Percentiles rank a stretch among this genome's conserved stretches.
Evolutionary conservation across 1,140 invertebrate genomes (phyloP).

Genomic region (Drosophila asahinai): DNA sequence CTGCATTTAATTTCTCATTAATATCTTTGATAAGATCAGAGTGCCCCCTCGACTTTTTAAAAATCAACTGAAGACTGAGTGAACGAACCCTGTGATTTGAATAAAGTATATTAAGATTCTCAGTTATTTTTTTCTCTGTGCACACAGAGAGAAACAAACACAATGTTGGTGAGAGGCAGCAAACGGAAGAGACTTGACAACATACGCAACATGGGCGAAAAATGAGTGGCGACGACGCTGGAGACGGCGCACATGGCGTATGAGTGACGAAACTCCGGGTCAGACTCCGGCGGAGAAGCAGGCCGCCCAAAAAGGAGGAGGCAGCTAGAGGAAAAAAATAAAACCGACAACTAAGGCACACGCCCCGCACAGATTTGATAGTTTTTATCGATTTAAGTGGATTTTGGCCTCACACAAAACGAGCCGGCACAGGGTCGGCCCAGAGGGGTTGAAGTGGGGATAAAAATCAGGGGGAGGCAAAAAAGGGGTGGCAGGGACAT

Average conservation of each 20-base stretch:
- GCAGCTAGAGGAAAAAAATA: not conserved
- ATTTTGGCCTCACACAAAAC: conserved; percentile 61
- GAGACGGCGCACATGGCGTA: conserved; percentile 76
- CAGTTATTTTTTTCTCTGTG: not conserved
- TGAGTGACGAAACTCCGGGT: conserved; percentile 70
- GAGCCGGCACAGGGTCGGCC: conserved; percentile 8
- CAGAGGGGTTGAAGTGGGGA: not conserved
- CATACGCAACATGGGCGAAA: conserved; percentile 82
- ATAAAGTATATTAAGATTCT: not conserved
- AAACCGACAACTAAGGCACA: conserved; percentile 52
- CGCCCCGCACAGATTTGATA: conserved; percentile 81
- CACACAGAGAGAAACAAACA: conserved; percentile 25
- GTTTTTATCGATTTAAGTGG: conserved; percentile 84
- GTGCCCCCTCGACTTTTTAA: not conserved
- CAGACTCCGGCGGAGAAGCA: conserved; percentile 24
- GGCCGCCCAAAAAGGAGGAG: not conserved
- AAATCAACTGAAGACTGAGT: not conserved
- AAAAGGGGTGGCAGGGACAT: conserved; percentile 23
- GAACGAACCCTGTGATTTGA: not conserved
- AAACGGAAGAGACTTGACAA: conserved; percentile 79
- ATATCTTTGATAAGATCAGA: not conserved
- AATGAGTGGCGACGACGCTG: conserved; percentile 67
- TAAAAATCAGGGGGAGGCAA: not conserved
- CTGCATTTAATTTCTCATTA: not conserved
- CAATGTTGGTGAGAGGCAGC: conserved; percentile 50